phyloP scores from a whole-genome alignment of 2,888 invertebrate species.

The Periphyllus acericola region DNA sequence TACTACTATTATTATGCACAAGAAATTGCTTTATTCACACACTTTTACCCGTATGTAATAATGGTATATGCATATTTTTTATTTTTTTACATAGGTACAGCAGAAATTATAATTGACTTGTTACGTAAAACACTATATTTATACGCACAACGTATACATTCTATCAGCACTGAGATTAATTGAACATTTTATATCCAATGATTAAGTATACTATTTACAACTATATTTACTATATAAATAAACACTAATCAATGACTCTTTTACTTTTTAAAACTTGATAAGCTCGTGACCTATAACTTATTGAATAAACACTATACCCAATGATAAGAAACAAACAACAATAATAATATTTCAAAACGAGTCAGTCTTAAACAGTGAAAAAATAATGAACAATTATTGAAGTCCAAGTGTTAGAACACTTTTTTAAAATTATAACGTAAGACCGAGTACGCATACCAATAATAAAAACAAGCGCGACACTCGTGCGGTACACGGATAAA shows the following conservation, averaged over 20 bases:
- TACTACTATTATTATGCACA: background rate
- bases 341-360: background rate
- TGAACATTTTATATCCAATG: background rate
- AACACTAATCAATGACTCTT: background rate
- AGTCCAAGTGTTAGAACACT: background rate
- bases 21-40: background rate
- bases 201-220: no score
- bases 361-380: background rate
- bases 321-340: no score
- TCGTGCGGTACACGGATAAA: no score
- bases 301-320: no score
- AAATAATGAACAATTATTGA: background rate
- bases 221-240: no score
- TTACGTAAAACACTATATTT: background rate
- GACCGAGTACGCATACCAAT: background rate
- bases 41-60: background rate
- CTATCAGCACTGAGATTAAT: background rate
- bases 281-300: background rate
- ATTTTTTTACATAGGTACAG: background rate
- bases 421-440: background rate
- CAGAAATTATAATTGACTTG: background rate
- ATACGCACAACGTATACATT: background rate
- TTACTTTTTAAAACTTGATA: background rate
- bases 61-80: background rate
- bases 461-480: no score